Evolutionary conservation across 2,888 invertebrate genomes (phyloP), one percentile per base, ranked within the genome.

Genomic region (Philereme vetulata): DNA sequence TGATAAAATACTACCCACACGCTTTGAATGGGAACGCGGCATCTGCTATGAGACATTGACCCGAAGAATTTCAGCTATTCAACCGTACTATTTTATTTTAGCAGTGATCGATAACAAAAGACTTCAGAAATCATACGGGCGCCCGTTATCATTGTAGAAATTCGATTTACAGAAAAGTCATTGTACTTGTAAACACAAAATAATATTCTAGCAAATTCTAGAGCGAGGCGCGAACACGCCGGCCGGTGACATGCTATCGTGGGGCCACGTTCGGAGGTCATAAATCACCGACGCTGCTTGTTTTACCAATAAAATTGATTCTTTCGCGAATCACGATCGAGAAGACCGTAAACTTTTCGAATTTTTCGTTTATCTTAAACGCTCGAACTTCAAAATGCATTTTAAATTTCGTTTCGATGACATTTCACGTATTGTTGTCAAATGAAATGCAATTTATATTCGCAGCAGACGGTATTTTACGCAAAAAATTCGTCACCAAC

Each of bases 221-320:
- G 84, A 85, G 82, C 84, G 78, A 83, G 82, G 86, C 84, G 88
- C 81, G 86, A 87, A 86, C 84, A 78, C 75, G 73, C 73, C 74
- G 72, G 78, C 77, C 81, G 86, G 86, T 85, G 89, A 89, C 88
- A 88, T 78, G 86, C 77, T 86, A 87, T 86, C 86, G 85, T 71
- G 72, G 74, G 76, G 81, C 82, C 88, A 88, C 85, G 89, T 87
- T 85, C 84, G 76, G 76, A 77, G 78, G 77, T 75, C 85, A 89
- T 90, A 90, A 91, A 90, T 90, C 90, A 90, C 83, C 73, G 72
- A 76, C 76, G 76, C 82, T 76, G 86, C 82, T 87, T 90, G 90
- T 90, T 91, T 90, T 82, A 86, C 88, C 86, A 88, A 90, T 90
- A 87, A 88, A 89, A 91, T 86, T 88, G 86, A 90, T 88, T 88